Evolutionary conservation across 30 jellyfish, hydroid and myxozoan species (phyloP), one percentile per base, ranked within the genome.

Genomic region (Nemopilema nomurai): DNA sequence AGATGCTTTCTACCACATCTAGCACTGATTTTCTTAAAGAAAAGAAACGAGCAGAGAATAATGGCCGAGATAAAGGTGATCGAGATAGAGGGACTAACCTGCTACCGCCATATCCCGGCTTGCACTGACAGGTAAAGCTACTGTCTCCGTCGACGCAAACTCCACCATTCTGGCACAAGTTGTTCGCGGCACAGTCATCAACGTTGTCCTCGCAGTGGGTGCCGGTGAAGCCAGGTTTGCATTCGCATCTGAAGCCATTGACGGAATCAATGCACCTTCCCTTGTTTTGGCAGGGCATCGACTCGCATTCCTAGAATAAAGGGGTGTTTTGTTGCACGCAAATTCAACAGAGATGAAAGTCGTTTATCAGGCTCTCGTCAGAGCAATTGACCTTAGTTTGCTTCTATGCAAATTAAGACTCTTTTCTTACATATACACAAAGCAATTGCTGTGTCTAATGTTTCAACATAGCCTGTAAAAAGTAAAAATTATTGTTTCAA

Each of bases 281-380:
- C 49, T 76, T 85, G 77, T 90, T 90, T 66, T 25, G 20, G 89
- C 99, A 95, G 0, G 99, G 99, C 53, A 79, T 79, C 4, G 97
- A 90, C 6, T 91, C 95, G 64, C 99, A 95, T 81, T 95, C 99
- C 99, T 95, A 17, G 16, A 87, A 50, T n/a, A n/a, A n/a, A n/a
- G n/a, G n/a, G n/a, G 8, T 31, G 67, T 16, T 26, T 18, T 65
- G 28, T 57, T 29, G 0, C 64, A 27, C 19, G 20, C 19, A 16
- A 67, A 13, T n/a, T n/a, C n/a, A n/a, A n/a, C n/a, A n/a, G n/a
- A n/a, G n/a, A n/a, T n/a, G n/a, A n/a, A n/a, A n/a, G n/a, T n/a
- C n/a, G n/a, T n/a, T n/a, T n/a, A n/a, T n/a, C n/a, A n/a, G n/a
- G n/a, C n/a, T n/a, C n/a, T n/a, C n/a, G n/a, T n/a, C n/a, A n/a